Percentiles rank a stretch among this genome's conserved stretches.
Conservation (phyloP, 2,888 invertebrate species). For the Hyposoter dolosus region DNA sequence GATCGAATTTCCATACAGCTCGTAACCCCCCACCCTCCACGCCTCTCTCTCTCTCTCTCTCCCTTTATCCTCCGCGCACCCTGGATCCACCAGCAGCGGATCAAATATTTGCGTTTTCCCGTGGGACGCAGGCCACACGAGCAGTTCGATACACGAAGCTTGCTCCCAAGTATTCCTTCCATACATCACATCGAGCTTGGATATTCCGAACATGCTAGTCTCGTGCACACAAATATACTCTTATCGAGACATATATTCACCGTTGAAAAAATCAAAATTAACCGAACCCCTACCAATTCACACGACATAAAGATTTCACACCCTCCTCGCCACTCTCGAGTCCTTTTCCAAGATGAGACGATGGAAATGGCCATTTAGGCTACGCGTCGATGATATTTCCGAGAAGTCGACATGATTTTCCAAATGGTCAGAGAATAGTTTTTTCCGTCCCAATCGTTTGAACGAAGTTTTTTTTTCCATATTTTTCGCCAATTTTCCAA, state of each 20-base stretch:
- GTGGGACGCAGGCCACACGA: constrained; percentile 45
- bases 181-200: constrained; percentile 16
- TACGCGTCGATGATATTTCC: neutral
- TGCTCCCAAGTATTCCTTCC: constrained; percentile 25
- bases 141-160: constrained; percentile 38
- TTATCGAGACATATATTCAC: neutral
- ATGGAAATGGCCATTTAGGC: neutral
- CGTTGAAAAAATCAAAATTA: constrained; percentile 15
- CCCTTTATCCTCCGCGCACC: constrained; percentile 27
- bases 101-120: constrained; percentile 69
- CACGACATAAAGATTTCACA: neutral
- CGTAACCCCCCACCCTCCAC: neutral
- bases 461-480: neutral
- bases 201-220: constrained; percentile 10
- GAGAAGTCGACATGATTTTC: neutral
- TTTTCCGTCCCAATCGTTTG: neutral
- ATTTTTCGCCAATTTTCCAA: neutral
- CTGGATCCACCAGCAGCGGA: constrained; percentile 48
- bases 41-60: neutral
- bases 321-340: neutral
- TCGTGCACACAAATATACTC: neutral
- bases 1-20: constrained; percentile 68
- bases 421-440: neutral
- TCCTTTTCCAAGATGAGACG: neutral
- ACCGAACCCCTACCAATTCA: neutral